Base-by-base conservation (phyloP, 2,797 vertebrate species). In the Lepus townsendii region DNA sequence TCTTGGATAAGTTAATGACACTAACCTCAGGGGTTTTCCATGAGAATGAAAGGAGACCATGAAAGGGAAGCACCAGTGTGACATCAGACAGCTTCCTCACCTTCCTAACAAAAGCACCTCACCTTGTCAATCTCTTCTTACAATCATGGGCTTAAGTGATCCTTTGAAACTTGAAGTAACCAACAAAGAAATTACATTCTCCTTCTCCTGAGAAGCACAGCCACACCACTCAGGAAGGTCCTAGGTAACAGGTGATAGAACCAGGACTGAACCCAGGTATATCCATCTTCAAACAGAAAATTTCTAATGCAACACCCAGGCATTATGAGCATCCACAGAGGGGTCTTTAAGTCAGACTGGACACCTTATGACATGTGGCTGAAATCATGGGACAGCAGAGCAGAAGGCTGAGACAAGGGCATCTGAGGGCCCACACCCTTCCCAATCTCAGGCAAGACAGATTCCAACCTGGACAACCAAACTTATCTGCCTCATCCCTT, bases 241-340 rank as follows among this genome's bases (percentile, higher is more conserved):
- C 66, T 24, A 60, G 30, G 47, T 82, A 42, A 62, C 16, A 19
- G 1, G 0, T 27, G 42, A 66, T 8, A 5, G 14, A 24, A 4
- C 6, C 9, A 60, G 65, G 32, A 32, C 57, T 38, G 57, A 32
- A 78, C 2, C 2, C 27, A n/a, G 30, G 54, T n/a, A 80, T 1
- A 35, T n/a, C 13, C 42, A 24, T 69, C 63, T 94, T 92, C 60
- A 90, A 26, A 90, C 22, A 65, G 73, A 89, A 92, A 72, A 32
- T 75, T 47, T 50, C 80, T 38, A 62, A 72, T 8, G 1, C 42
- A 95, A 68, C n/a, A 52, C 7, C 2, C 54, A 85, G 14, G 17
- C n/a, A 82, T 77, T 87, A 47, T 5, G 24, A 71, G 35, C 10
- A 32, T 93, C 35, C 89, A 73, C 1, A 32, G 2, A 60, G 47